A percentile compares a stretch with the other conserved stretches of the same genome.
These are phyloP conservation scores for Condylura cristata DNA, from an alignment of 2,113 vertebrate species.

Conservation along the genomic window DNA sequence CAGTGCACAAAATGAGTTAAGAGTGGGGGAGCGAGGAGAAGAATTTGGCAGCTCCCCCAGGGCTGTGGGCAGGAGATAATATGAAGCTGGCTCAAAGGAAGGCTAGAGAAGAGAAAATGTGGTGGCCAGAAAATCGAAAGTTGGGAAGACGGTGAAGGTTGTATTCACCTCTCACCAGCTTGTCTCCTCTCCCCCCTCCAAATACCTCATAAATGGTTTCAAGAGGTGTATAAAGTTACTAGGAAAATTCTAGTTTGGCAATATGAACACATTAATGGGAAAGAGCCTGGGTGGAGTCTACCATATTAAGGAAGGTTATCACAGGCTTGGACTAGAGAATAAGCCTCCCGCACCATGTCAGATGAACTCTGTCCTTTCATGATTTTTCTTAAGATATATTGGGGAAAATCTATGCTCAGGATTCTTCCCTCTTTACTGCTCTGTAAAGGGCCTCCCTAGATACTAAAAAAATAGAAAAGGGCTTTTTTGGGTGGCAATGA, in stretches of 20 bases:
- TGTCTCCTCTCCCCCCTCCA: too few relatives aligned
- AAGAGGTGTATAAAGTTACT: background rate
- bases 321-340: background rate
- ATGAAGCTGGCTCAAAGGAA: background rate
- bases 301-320: fast-evolving
- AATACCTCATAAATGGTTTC: background rate
- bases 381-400: background rate
- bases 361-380: background rate
- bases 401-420: background rate
- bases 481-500: background rate
- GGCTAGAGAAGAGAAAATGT: fast-evolving
- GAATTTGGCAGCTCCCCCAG: background rate
- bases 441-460: background rate
- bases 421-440: background rate
- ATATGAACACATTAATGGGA: background rate
- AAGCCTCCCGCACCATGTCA: fast-evolving
- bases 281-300: background rate
- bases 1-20: background rate
- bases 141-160: too few relatives aligned
- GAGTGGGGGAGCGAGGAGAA: too few relatives aligned
- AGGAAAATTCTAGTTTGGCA: background rate
- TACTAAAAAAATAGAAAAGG: background rate
- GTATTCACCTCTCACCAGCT: too few relatives aligned
- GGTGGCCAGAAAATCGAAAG: background rate
- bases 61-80: background rate